Evolutionary conservation across 2,888 invertebrate genomes (phyloP).

Genomic region (Ethmia dodecea): DNA sequence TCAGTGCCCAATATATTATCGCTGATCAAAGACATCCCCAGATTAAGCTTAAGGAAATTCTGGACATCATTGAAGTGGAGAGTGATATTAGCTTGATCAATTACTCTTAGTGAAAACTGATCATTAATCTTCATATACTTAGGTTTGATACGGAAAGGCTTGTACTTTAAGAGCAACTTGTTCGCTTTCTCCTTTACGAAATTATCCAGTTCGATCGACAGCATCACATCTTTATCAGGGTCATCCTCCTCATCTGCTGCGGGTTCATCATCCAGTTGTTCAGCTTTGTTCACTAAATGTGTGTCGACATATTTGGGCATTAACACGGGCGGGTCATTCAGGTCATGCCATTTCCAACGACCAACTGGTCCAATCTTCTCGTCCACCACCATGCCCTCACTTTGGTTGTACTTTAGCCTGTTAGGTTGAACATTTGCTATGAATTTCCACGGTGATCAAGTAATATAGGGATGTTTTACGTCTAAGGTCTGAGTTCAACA

Average conservation of each 20-base stretch:
- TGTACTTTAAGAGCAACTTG: slow-evolving; percentile 32
- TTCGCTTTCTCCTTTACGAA: slow-evolving; percentile 29
- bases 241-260: not conserved
- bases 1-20: slow-evolving; percentile 51
- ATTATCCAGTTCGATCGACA: slow-evolving; percentile 34
- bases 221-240: not conserved
- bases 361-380: slow-evolving; percentile 32
- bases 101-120: slow-evolving; percentile 40
- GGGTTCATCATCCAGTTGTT: not conserved
- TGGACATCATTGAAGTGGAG: slow-evolving; percentile 34
- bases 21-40: slow-evolving; percentile 53
- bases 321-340: slow-evolving; percentile 47
- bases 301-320: slow-evolving; percentile 19
- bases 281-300: not conserved
- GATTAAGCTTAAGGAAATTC: slow-evolving; percentile 33
- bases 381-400: slow-evolving; percentile 41
- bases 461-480: too few relatives aligned
- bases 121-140: slow-evolving; percentile 45
- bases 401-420: slow-evolving; percentile 53
- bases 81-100: slow-evolving; percentile 41
- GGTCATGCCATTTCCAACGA: slow-evolving; percentile 48
- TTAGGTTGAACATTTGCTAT: too few relatives aligned
- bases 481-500: too few relatives aligned
- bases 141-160: slow-evolving; percentile 39
- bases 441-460: too few relatives aligned